These are phyloP conservation scores for Hedya salicella DNA, from an alignment of 2,888 invertebrate species.

Conservation along the genomic window DNA sequence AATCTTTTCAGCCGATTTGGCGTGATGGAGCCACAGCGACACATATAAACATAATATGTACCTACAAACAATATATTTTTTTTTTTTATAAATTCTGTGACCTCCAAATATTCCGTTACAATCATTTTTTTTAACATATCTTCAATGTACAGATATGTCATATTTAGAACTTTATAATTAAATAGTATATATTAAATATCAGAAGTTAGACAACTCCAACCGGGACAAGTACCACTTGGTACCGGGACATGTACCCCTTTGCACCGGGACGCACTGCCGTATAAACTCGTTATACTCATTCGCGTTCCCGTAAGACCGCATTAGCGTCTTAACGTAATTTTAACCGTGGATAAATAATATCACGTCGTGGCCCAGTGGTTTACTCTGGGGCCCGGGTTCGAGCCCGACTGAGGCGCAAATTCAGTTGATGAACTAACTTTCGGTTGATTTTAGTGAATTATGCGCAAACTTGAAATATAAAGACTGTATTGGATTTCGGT, in stretches of 20 bases:
- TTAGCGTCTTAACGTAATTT: constrained; percentile 36
- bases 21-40: no score
- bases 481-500: no score
- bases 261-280: background rate
- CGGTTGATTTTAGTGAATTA: background rate
- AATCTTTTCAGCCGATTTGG: no score
- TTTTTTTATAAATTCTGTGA: no score
- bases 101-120: no score
- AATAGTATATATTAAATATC: no score
- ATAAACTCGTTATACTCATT: constrained; percentile 24
- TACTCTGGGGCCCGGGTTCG: background rate
- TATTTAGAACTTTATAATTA: no score
- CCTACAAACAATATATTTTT: no score
- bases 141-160: no score
- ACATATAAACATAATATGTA: no score
- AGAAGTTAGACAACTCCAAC: no score
- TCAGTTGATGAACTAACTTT: background rate
- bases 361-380: constrained; percentile 36
- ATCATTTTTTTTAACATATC: no score
- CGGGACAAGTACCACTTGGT: background rate
- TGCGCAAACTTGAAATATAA: background rate
- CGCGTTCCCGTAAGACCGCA: constrained; percentile 19
- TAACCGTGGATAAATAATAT: constrained; percentile 58
- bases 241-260: background rate
- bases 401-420: background rate